Evolutionary conservation across 2,113 vertebrate genomes (phyloP), one percentile per base, ranked within the genome.

Genomic region (Falcunculus frontatus): DNA sequence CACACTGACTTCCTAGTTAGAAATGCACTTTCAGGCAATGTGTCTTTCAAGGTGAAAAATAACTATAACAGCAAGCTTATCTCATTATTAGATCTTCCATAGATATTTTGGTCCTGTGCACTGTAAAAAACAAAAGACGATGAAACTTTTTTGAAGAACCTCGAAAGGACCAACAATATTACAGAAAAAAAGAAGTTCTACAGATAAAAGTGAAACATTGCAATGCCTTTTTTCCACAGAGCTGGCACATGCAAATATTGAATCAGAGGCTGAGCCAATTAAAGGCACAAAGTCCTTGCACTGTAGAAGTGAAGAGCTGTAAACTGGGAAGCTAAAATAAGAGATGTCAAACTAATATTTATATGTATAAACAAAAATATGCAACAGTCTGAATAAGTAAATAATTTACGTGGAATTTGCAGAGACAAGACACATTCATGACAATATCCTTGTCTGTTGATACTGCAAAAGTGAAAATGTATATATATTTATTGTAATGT

Each of bases 181-280:
- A 83, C 47, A 96, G 49, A 14, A 73, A 95, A 74, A 76, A 93
- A 90, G 4, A 25, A 96, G 84, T 82, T 56, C 70, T 87, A 39
- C 74, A 39, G 83, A 86, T 97, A 88, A 95, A 87, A 95, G 11
- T 64, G 73, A 94, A 96, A 53, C 64, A 89, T 89, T 97, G 62
- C 76, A 91, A 92, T 81, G 70, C 74, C 74, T 77, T 72, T n/a
- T 68, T 96, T 90, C 76, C 80, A 62, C 62, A 90, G 35, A 89
- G n/a, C 47, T 83, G 87, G 82, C 57, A 87, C 74, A 96, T 77
- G 55, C 55, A 97, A 97, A 96, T 96, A 96, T 37, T 90, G 95
- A 97, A 93, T 87, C 49, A 94, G 90, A 95, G 50, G 55, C 60
- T 93, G 56, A 97, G 62, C 49, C 82, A 97, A 94, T 97, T 98